These are phyloP conservation scores for Danio kyathit DNA, from an alignment of 2,797 vertebrate genomes.

Conservation along the genomic window DNA sequence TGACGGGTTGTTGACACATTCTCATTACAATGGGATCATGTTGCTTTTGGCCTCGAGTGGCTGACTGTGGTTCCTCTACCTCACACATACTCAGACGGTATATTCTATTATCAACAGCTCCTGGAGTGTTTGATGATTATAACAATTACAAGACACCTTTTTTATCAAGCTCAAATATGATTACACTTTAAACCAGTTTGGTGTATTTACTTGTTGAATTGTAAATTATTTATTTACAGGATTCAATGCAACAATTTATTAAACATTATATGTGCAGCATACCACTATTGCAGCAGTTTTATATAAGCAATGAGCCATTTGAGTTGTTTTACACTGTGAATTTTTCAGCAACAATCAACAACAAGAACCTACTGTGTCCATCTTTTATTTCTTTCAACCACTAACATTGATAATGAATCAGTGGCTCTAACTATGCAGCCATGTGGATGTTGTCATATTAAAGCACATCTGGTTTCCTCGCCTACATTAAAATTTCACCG, in stretches of 20 bases:
- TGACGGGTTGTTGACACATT: slow-evolving; percentile 62
- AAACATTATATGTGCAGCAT: not conserved
- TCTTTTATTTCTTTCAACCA: too few species aligned
- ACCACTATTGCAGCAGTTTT: not conserved
- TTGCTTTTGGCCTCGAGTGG: slow-evolving; percentile 59
- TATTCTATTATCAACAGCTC: slow-evolving; percentile 58
- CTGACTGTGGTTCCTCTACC: slow-evolving; percentile 49
- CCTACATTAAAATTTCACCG: too few species aligned
- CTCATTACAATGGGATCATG: slow-evolving; percentile 63
- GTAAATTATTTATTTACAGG: not conserved
- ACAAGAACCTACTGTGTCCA: too few species aligned
- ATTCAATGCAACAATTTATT: not conserved
- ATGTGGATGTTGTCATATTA: too few species aligned
- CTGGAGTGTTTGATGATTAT: slow-evolving; percentile 55
- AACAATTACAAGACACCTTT: slow-evolving; percentile 2
- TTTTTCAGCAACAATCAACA: too few species aligned
- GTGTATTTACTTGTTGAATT: not conserved
- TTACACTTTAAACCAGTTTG: not conserved
- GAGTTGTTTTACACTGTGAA: not conserved
- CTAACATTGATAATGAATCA: too few species aligned
- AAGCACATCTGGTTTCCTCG: too few species aligned
- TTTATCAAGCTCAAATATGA: slow-evolving; percentile 1
- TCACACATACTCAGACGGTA: slow-evolving; percentile 46
- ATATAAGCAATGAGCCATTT: not conserved
- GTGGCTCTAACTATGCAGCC: too few species aligned